A percentile compares a stretch with the other conserved stretches of the same genome.
These are phyloP conservation scores for Drosophila varians DNA, from an alignment of 1,140 invertebrate genomes.

Conservation along the genomic window DNA sequence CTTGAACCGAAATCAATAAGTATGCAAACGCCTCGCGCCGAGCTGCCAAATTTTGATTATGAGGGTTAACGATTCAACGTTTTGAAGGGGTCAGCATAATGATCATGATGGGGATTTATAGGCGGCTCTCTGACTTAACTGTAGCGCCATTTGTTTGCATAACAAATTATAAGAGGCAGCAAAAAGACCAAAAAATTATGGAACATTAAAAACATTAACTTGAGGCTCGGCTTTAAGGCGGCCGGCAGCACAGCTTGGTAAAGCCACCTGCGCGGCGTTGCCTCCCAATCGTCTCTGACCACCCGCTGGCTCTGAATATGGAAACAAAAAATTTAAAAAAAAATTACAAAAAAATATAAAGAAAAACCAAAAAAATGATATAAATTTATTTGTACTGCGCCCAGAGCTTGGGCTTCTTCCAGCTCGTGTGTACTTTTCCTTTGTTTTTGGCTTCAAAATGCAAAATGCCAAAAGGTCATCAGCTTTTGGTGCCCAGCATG, in stretches of 20 bases:
- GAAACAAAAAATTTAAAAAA: constrained; percentile 18
- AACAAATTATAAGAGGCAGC: constrained; percentile 55
- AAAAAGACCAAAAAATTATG: constrained; percentile 61
- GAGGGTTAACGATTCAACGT: constrained; percentile 48
- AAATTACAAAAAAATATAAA: background rate
- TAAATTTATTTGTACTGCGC: constrained; percentile 70
- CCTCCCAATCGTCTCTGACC: constrained; percentile 21
- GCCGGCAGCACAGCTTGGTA: constrained; percentile 11
- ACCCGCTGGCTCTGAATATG: constrained; percentile 49
- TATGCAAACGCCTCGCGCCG: constrained; percentile 37
- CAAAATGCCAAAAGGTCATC: constrained; percentile 76
- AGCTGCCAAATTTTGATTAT: constrained; percentile 73
- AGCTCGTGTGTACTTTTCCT: constrained; percentile 12
- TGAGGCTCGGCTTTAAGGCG: constrained; percentile 39
- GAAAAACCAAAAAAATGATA: constrained; percentile 61
- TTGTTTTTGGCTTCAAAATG: constrained; percentile 47
- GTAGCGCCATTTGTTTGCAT: constrained; percentile 74
- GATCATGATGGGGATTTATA: constrained; percentile 71
- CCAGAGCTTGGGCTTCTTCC: constrained; percentile 40
- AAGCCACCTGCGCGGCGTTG: constrained; percentile 64
- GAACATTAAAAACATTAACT: constrained; percentile 59
- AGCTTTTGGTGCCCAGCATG: constrained; percentile 62
- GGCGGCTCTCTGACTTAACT: constrained; percentile 57
- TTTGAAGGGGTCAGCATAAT: constrained; percentile 18
- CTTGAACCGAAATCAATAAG: constrained; percentile 56